Evolutionary conservation across 2,797 vertebrate genomes (phyloP).

Genomic region (Fistularia tabacaria): DNA sequence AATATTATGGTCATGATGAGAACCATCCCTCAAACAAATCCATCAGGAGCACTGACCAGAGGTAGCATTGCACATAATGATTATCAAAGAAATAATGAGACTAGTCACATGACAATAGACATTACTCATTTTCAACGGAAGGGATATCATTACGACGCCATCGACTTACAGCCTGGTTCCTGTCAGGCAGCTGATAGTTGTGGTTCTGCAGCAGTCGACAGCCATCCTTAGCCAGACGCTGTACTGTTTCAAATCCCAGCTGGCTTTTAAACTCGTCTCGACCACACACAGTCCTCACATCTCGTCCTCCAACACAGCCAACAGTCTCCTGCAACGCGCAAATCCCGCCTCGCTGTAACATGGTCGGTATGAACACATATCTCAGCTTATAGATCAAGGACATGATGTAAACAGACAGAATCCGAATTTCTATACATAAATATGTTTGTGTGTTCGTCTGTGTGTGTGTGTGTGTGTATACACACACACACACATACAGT

Average conservation of each 20-base stretch:
- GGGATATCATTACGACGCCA: background rate
- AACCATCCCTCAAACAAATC: background rate
- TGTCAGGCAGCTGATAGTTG: conserved; percentile 83
- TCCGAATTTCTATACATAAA: background rate
- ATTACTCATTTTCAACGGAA: too few relatives aligned
- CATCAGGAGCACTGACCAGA: conserved; percentile 27
- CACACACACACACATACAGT: too few relatives aligned
- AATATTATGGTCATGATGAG: too few relatives aligned
- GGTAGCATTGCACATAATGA: conserved; percentile 16
- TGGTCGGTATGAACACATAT: conserved; percentile 91
- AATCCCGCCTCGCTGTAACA: conserved; percentile 86
- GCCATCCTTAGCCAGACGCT: conserved; percentile 89
- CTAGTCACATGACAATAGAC: too few relatives aligned
- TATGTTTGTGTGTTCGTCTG: background rate
- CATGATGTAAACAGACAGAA: conserved; percentile 68
- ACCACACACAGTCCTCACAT: conserved; percentile 54
- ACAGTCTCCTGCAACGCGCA: conserved; percentile 78
- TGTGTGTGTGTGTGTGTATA: conserved; percentile 20
- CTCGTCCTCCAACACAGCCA: conserved; percentile 26
- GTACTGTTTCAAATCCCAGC: conserved; percentile 84
- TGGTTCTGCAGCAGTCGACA: conserved; percentile 86
- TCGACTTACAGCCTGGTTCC: conserved; percentile 69
- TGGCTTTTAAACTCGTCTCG: conserved; percentile 85
- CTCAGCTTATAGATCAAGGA: conserved; percentile 95
- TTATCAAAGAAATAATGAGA: conserved; percentile 36